These are phyloP conservation scores for Lysandra bellargus DNA, from an alignment of 2,888 invertebrate species.

Conservation along the genomic window DNA sequence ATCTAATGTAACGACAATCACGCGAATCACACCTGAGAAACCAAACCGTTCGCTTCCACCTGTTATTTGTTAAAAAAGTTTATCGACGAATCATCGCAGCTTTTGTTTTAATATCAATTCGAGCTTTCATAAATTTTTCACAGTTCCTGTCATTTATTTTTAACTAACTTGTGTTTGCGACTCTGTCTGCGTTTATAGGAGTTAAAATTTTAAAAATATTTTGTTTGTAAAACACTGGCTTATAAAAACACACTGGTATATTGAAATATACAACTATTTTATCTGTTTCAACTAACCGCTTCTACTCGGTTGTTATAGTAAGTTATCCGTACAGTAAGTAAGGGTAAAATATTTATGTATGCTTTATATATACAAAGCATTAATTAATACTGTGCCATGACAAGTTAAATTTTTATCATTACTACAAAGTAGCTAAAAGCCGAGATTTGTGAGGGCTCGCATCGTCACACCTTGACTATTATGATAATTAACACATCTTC, in stretches of 20 bases:
- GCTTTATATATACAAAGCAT: too few species aligned
- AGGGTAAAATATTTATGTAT: too few species aligned
- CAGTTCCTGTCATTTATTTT: not conserved
- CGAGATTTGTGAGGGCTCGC: too few species aligned
- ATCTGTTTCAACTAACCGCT: not conserved
- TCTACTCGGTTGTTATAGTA: not conserved
- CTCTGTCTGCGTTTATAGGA: not conserved
- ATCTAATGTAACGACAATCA: not conserved
- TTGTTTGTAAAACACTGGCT: not conserved
- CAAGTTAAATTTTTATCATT: not conserved
- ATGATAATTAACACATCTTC: too few species aligned
- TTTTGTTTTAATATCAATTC: conserved; percentile 17
- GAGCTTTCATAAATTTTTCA: conserved; percentile 1
- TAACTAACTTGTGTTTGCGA: not conserved
- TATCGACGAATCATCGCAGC: not conserved
- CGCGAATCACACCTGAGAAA: not conserved
- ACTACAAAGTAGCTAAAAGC: not conserved
- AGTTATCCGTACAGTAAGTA: too few species aligned
- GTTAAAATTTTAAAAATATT: not conserved
- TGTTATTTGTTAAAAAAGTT: conserved; percentile 24
- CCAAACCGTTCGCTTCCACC: not conserved
- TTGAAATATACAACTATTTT: not conserved
- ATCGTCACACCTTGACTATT: too few species aligned
- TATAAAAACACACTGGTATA: not conserved
- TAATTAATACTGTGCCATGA: too few species aligned